These are phyloP conservation scores for Peucedramus taeniatus DNA, from an alignment of 2,113 vertebrate genomes.

Conservation along the genomic window DNA sequence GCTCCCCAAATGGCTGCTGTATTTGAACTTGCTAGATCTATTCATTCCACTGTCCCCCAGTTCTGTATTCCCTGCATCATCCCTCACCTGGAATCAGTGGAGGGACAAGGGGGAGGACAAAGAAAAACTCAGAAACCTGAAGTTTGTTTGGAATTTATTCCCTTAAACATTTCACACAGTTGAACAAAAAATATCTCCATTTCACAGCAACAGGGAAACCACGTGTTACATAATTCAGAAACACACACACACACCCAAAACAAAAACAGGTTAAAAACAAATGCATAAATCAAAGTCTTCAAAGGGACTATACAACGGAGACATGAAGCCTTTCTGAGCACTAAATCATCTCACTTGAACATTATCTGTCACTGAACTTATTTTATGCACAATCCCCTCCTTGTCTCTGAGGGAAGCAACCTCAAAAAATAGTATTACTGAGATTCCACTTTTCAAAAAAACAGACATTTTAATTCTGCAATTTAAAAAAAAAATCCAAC, in stretches of 20 bases:
- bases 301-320: slow-evolving; percentile 17
- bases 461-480: neutral
- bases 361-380: neutral
- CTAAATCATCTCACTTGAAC: neutral
- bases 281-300: slow-evolving; percentile 49
- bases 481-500: neutral
- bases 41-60: neutral
- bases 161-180: slow-evolving; percentile 73
- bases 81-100: neutral
- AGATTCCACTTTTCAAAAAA: neutral
- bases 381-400: neutral
- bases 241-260: slow-evolving; percentile 43
- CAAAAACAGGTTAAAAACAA: slow-evolving; percentile 64
- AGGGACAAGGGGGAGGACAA: slow-evolving; percentile 59
- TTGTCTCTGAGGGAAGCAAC: slow-evolving; percentile 13
- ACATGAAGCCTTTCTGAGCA: slow-evolving; percentile 56
- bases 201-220: slow-evolving; percentile 74
- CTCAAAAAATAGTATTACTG: neutral
- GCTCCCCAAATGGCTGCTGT: neutral
- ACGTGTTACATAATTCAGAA: slow-evolving; percentile 72
- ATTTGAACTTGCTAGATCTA: neutral
- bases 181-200: slow-evolving; percentile 69
- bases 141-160: slow-evolving; percentile 81
- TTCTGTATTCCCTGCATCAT: neutral
- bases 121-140: slow-evolving; percentile 81